Percentiles rank a stretch among this genome's conserved stretches.
Evolutionary conservation across 2,113 vertebrate species (phyloP).

Genomic region (Condylura cristata): DNA sequence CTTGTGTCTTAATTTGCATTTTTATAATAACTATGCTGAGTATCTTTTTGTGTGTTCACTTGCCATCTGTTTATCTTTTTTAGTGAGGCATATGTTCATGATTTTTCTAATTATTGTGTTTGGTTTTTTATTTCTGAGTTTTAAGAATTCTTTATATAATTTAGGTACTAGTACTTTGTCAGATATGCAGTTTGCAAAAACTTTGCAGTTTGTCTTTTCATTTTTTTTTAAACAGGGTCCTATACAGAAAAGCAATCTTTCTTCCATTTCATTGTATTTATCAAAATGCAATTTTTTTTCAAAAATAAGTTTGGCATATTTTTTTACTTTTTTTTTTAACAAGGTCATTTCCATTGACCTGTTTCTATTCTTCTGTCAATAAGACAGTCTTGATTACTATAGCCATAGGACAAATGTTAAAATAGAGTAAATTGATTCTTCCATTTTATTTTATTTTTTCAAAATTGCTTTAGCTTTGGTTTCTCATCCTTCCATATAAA

Average conservation of each 20-base stretch:
- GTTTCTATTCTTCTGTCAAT: neutral
- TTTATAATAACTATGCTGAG: neutral
- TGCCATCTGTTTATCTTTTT: constrained; percentile 2
- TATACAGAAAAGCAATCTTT: neutral
- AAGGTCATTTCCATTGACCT: neutral
- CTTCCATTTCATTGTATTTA: neutral
- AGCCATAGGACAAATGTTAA: neutral
- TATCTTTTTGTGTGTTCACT: neutral
- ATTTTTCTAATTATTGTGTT: neutral
- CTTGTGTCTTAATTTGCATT: neutral
- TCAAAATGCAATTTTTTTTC: neutral
- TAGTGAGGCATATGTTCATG: neutral
- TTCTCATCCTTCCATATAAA: neutral
- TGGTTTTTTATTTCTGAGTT: neutral
- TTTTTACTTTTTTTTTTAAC: neutral
- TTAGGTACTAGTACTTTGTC: neutral
- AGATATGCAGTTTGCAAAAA: neutral
- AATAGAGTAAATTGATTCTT: neutral
- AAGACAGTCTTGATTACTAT: neutral
- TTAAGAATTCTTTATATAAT: neutral
- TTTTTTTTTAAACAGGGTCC: neutral
- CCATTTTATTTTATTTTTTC: neutral
- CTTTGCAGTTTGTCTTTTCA: neutral
- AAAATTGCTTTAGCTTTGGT: neutral
- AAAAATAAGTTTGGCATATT: neutral